Evolutionary conservation across 2,888 invertebrate species (phyloP), one percentile per base, ranked within the genome.

Genomic region (Molanna angustata): DNA sequence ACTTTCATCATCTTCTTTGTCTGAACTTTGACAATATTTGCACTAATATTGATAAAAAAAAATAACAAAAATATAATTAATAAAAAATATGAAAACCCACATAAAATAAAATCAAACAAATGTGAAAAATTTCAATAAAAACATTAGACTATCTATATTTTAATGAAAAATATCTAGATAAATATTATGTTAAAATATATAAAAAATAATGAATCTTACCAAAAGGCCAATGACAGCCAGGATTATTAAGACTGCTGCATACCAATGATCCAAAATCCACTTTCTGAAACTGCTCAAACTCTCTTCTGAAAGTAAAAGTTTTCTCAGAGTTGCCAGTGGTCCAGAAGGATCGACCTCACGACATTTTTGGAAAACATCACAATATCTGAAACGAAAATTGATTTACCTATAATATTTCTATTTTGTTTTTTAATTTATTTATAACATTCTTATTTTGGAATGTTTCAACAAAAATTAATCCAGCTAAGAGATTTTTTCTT

Each of bases 271-370:
- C 61, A 86, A 78, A 64, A 94, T 80, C 93, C 93, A 94, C 65
- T 84, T 83, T 68, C 87, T 87, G 70, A 94, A 90, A 58, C 90
- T 88, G 33, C 91, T 91, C 57, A 94, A 85, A 65, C 91, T 92
- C 70, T 94, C 91, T 68, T 93, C 93, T 0, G 92, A 92, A 44
- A 94, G 76, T 44, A 94, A 74, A 43, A 94, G 78, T 69, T 91
- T 90, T 46, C 93, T 81, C 47, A 94, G 76, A 17, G 94, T 94
- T 11, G 94, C 94, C 65, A 94, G 73, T 11, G 94, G 94, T 6
- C 94, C 94, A 1, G 92, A 91, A 13, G 94, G 94, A 80, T 94
- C 94, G 55, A 94, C 92, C 74, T 94, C 94, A 62, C 94, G 81
- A 69, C 94, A 94, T 66, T 82, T 80, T 68, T 83, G 83, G 73